Percentiles rank a stretch among this genome's conserved stretches.
These are phyloP conservation scores for Ianthella basta DNA, from an alignment of 37 sponge, comb jelly and placozoan species.

Conservation along the genomic window DNA sequence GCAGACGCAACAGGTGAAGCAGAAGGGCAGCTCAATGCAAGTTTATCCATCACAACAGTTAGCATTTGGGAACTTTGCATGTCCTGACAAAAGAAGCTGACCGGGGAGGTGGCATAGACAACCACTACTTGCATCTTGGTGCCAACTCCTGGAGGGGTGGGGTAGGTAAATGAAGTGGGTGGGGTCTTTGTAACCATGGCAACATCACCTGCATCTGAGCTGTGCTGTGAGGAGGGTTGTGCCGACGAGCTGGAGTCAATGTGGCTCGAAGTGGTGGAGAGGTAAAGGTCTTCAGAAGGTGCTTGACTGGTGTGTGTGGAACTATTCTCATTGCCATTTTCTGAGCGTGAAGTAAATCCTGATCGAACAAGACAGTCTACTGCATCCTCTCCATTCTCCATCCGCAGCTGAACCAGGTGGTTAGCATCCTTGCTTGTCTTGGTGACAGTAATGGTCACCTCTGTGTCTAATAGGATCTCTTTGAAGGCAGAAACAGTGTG, in stretches of 20 bases:
- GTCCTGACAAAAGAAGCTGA: slow-evolving; percentile 23
- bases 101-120: background rate
- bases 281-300: slow-evolving; percentile 29
- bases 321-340: no score
- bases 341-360: slow-evolving; percentile 1
- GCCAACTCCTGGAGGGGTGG: background rate
- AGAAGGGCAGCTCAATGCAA: background rate
- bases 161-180: background rate
- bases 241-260: background rate
- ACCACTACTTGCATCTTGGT: background rate
- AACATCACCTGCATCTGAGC: slow-evolving; percentile 29
- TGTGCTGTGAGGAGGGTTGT: slow-evolving; percentile 19
- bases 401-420: background rate
- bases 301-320: background rate
- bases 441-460: slow-evolving; percentile 11
- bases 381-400: background rate
- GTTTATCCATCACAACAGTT: background rate
- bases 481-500: slow-evolving; percentile 8
- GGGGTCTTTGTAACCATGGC: slow-evolving; percentile 12
- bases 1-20: background rate
- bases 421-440: slow-evolving; percentile 6
- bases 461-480: slow-evolving; percentile 12
- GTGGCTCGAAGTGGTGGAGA: slow-evolving; percentile 15
- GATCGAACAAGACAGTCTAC: background rate
- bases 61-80: background rate